A percentile compares a stretch with the other conserved stretches of the same genome.
Evolutionary conservation across 1,140 invertebrate genomes (phyloP).

Genomic region (Ganaspis sp.): DNA sequence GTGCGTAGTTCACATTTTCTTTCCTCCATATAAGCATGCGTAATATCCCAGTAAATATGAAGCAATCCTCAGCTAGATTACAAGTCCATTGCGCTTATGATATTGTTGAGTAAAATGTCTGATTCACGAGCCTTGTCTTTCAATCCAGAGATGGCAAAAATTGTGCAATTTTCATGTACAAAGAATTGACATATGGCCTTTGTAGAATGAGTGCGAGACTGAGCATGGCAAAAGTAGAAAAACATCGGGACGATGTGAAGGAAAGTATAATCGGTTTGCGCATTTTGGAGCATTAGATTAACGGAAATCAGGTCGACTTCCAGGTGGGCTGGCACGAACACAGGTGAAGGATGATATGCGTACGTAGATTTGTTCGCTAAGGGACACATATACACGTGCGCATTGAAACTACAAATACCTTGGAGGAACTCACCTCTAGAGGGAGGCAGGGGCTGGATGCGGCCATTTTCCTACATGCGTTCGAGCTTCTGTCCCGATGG

Average conservation of each 20-base stretch:
- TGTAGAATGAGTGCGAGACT: not conserved
- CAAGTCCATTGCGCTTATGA: not conserved
- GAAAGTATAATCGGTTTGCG: not conserved
- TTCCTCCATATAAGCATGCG: not conserved
- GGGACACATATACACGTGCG: conserved; percentile 30
- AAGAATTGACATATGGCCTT: not conserved
- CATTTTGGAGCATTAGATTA: conserved; percentile 35
- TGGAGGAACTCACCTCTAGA: conserved; percentile 73
- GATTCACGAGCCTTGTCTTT: not conserved
- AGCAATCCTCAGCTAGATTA: not conserved
- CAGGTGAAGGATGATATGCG: conserved; percentile 34
- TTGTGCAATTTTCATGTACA: not conserved
- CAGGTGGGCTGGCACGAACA: conserved; percentile 38
- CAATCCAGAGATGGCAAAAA: not conserved
- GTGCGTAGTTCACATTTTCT: not conserved
- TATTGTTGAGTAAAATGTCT: conserved; percentile 7
- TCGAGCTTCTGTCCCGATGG: conserved; percentile 74
- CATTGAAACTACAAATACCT: conserved; percentile 32
- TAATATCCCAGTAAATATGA: not conserved
- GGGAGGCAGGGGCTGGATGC: conserved; percentile 76
- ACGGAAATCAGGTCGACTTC: conserved; percentile 44
- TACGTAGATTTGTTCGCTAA: conserved; percentile 40
- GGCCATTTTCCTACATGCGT: conserved; percentile 77
- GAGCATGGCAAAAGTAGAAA: not conserved
- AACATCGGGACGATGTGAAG: not conserved